Evolutionary conservation across 2,888 invertebrate genomes (phyloP), one percentile per base, ranked within the genome.

Genomic region (Heliconius sara): DNA sequence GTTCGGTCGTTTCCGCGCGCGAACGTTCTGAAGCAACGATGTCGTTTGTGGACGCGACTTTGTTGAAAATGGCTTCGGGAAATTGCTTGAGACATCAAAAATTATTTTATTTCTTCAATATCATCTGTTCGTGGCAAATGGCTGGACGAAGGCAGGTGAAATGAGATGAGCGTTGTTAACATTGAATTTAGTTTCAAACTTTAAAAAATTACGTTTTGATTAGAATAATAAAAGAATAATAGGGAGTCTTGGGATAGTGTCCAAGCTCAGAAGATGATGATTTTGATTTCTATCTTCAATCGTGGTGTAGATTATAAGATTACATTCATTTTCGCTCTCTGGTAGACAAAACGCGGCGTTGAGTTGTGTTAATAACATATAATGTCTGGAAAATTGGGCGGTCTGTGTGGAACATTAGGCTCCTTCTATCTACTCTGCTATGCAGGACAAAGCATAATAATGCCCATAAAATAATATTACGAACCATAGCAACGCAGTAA

Each of bases 11-110:
- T 65, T 65, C 34, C 30, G 60, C 73, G 22, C 57, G 60, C 10
- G n/a, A 73, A 60, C 73, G 73, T 57, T 65, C 43, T 57, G 47
- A 16, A 16, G 67, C 67, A 30, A 57, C 67, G 67, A 57, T 57
- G 76, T 76, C 76, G 67, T 67, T 66, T 76, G 67, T 27, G 76
- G 67, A 67, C 43, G 57, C 52, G 67, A 67, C 67, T 76, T 67
- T 76, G 67, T 76, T 57, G 57, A 6, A 9, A 66, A 76, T 67
- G 67, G 76, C 67, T 76, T 52, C 9, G 34, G 75, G 30, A 75
- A 75, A 75, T 75, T 75, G 75, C 65, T 47, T 3, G 39, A 75
- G 65, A 39, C 63, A 63, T 75, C 43, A 63, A 65, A 75, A 75
- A 47, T 47, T 65, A 75, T 75, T 75, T 75, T 43, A 75, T 43